Percentiles rank a stretch among this genome's conserved stretches.
Conservation (phyloP, 1,140 invertebrate genomes). For the Zaprionus ornatus region DNA sequence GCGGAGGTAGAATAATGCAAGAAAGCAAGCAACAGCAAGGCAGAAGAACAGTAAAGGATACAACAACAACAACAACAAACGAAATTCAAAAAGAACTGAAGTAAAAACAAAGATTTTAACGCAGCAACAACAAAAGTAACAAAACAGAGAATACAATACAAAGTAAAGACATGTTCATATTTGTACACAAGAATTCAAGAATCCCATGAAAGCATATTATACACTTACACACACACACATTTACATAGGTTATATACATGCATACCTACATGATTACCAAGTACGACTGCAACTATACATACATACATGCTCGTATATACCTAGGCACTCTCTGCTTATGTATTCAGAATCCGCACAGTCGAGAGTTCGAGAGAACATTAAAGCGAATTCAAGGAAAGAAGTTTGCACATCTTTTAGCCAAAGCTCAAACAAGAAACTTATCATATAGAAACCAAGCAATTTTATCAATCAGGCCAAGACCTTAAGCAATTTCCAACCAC, state of each 20-base stretch:
- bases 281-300: background rate
- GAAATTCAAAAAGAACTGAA: constrained; percentile 82
- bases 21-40: constrained; percentile 33
- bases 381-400: constrained; percentile 14
- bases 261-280: background rate
- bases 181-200: constrained; percentile 47
- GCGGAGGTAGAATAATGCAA: no score
- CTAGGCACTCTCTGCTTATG: constrained; percentile 14
- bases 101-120: constrained; percentile 81
- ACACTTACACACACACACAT: constrained; percentile 17
- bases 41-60: constrained; percentile 40
- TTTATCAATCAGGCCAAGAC: constrained; percentile 23
- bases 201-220: constrained; percentile 6
- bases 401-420: constrained; percentile 21
- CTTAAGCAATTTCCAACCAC: background rate
- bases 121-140: constrained; percentile 68
- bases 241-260: constrained; percentile 21
- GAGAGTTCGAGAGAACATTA: background rate
- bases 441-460: background rate
- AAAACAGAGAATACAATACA: constrained; percentile 49
- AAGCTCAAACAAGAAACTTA: constrained; percentile 1
- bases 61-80: constrained; percentile 50
- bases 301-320: background rate
- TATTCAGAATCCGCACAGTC: background rate
- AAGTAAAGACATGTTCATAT: constrained; percentile 57